These are phyloP conservation scores for Suillia variegata DNA, from an alignment of 2,888 invertebrate species.

Conservation along the genomic window DNA sequence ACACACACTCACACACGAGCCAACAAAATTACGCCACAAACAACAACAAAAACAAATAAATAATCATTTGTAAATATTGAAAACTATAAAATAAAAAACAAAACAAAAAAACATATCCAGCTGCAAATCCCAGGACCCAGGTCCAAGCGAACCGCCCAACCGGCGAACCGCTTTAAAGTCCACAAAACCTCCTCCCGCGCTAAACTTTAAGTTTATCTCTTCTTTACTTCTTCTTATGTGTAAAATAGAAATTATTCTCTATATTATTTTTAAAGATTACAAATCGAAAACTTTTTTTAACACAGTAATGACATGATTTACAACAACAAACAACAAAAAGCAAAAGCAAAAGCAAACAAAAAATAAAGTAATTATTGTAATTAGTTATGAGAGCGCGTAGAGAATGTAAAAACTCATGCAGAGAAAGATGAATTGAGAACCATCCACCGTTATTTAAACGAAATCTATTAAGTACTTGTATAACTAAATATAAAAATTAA, in stretches of 20 bases:
- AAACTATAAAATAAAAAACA: conserved; percentile 21
- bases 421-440: conserved; percentile 40
- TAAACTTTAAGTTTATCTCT: too few relatives aligned
- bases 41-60: too few relatives aligned
- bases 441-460: conserved; percentile 56
- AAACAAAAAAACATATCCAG: conserved; percentile 24
- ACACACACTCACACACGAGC: too few relatives aligned
- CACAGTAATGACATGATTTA: not conserved
- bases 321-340: not conserved
- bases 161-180: too few relatives aligned
- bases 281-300: not conserved
- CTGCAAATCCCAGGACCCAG: not conserved
- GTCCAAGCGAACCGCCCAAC: too few relatives aligned
- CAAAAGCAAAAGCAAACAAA: conserved; percentile 1
- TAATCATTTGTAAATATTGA: conserved; percentile 1
- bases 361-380: conserved; percentile 28
- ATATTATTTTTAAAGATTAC: conserved; percentile 7
- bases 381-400: conserved; percentile 28
- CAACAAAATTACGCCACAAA: conserved; percentile 4
- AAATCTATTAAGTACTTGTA: conserved; percentile 23
- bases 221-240: not conserved
- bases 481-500: conserved; percentile 12
- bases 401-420: conserved; percentile 26
- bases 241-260: not conserved
- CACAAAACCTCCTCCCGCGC: too few relatives aligned